Evolutionary conservation across 2,888 invertebrate genomes (phyloP).

Genomic region (Melanostoma scalare): DNA sequence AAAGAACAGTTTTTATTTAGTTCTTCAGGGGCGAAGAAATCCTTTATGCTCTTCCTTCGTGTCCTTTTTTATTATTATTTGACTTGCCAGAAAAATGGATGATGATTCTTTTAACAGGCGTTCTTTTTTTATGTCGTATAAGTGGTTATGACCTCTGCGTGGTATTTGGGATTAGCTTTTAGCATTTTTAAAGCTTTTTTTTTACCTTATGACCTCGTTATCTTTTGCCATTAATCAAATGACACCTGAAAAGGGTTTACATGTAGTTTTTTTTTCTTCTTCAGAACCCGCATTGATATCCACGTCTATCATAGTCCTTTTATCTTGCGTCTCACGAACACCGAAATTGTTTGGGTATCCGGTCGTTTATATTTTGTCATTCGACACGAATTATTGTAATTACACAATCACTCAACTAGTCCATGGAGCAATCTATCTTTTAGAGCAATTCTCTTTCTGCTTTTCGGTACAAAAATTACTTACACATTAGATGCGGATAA

Average conservation of each 20-base stretch:
- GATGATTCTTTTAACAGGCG: conserved; percentile 44
- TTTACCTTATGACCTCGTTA: conserved; percentile 4
- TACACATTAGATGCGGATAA: conserved; percentile 31
- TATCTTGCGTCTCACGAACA: conserved; percentile 17
- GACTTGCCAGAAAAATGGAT: background rate
- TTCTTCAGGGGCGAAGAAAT: conserved; percentile 25
- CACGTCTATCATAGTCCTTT: background rate
- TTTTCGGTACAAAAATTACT: background rate
- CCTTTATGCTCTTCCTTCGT: conserved; percentile 17
- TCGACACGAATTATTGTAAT: conserved; percentile 41
- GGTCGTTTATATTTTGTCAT: conserved; percentile 33
- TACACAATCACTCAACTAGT: conserved; percentile 11
- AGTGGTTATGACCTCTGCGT: conserved; percentile 13
- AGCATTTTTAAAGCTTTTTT: conserved; percentile 19
- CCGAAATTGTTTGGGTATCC: conserved; percentile 39
- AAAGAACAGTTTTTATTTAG: too few species aligned
- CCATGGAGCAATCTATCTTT: too few species aligned
- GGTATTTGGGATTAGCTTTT: conserved; percentile 45
- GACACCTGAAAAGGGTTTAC: conserved; percentile 53
- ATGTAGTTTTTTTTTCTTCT: background rate
- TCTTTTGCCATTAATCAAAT: conserved; percentile 30
- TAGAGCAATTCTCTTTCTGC: background rate
- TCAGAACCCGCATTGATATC: background rate
- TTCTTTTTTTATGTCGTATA: conserved; percentile 5
- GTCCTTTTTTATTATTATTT: conserved; percentile 4